Evolutionary conservation across 2,888 invertebrate genomes (phyloP).

Genomic region (Diarsia rubi): DNA sequence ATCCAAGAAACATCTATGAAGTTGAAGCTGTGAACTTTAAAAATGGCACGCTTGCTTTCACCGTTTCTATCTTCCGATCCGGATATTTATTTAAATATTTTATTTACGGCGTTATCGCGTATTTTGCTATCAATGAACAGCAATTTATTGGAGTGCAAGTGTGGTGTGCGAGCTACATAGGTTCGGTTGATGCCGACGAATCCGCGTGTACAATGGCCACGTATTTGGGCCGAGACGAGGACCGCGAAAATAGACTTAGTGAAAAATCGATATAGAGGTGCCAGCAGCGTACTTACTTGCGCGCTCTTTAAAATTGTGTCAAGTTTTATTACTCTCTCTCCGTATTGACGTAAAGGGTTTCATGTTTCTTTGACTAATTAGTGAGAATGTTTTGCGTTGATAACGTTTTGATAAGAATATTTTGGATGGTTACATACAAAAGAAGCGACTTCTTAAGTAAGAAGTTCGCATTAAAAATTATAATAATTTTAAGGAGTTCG

Average conservation of each 20-base stretch:
- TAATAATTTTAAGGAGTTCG: neutral
- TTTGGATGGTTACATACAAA: neutral
- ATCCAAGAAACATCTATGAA: constrained; percentile 42
- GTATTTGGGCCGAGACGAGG: constrained; percentile 77
- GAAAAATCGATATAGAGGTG: constrained; percentile 82
- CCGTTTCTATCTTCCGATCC: constrained; percentile 25
- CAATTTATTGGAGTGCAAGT: constrained; percentile 75
- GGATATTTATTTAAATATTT: constrained; percentile 46
- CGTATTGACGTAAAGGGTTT: constrained; percentile 55
- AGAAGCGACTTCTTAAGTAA: constrained; percentile 5
- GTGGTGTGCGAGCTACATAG: constrained; percentile 8
- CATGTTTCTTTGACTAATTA: constrained; percentile 59
- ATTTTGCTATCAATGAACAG: constrained; percentile 63
- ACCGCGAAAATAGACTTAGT: constrained; percentile 82
- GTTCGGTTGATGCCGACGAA: constrained; percentile 57
- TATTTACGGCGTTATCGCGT: constrained; percentile 28
- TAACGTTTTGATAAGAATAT: neutral
- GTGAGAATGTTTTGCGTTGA: constrained; percentile 22
- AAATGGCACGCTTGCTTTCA: constrained; percentile 43
- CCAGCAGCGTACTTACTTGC: constrained; percentile 68
- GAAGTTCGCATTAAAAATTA: neutral
- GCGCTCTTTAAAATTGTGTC: constrained; percentile 82
- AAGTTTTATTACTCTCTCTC: constrained; percentile 76
- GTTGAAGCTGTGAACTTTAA: constrained; percentile 47
- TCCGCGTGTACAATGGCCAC: constrained; percentile 74